Evolutionary conservation across 1,140 invertebrate species (phyloP), one percentile per base, ranked within the genome.

Genomic region (Coenobita brevimanus): DNA sequence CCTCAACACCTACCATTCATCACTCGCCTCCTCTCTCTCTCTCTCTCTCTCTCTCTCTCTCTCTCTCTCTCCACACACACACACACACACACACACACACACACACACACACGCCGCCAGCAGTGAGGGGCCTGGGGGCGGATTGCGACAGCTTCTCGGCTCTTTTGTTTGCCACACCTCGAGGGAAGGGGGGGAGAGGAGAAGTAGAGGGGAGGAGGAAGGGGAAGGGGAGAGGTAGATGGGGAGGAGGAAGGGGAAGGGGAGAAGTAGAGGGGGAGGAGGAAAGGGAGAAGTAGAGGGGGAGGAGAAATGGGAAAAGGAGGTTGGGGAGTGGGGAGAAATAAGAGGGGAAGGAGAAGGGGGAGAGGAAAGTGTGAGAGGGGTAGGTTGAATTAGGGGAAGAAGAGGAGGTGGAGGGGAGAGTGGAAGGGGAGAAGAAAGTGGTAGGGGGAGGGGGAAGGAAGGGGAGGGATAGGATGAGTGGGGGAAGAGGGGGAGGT

Each of bases 191-290:
- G n/a, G n/a, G n/a, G n/a, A n/a, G n/a, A n/a, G n/a, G n/a, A n/a
- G n/a, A n/a, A n/a, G n/a, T n/a, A n/a, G n/a, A n/a, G n/a, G n/a
- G n/a, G n/a, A n/a, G n/a, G n/a, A n/a, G n/a, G n/a, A n/a, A n/a
- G n/a, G n/a, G n/a, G n/a, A n/a, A n/a, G n/a, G n/a, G n/a, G 67
- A 71, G 41, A 71, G 67, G 67, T 71, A 38, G 67, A 30, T 33
- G 21, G 24, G 30, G 21, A 33, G 33, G 4, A 64, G 62, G 33
- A 3, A 64, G 4, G 33, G 33, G 33, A 64, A 64, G 21, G 3
- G 21, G 4, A 21, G 33, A 6, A 71, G 41, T 38, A 17, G 41
- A 33, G n/a, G 41, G 54, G 2, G 33, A 4, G 62, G 1, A 21
- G 36, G 62, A 24, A n/a, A n/a, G n/a, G n/a, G n/a, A n/a, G n/a